phyloP scores from a whole-genome alignment of 2,113 vertebrate genomes.

The Bufo gargarizans region DNA sequence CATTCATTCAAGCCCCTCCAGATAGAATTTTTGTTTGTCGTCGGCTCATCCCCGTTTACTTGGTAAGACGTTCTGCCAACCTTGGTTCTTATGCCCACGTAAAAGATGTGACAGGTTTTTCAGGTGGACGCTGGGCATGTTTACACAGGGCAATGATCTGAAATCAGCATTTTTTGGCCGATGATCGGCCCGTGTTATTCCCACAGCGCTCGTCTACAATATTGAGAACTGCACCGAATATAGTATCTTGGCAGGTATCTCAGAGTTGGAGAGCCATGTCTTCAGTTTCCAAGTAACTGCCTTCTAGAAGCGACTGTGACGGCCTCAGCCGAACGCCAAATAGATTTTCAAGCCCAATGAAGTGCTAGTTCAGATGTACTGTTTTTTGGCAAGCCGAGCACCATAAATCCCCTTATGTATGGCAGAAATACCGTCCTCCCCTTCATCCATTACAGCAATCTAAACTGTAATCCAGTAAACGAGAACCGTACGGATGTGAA shows the following conservation, averaged over 20 bases:
- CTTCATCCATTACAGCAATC: slow-evolving; percentile 13
- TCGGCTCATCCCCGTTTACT: no score
- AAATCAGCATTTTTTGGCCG: no score
- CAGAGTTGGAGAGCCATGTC: not conserved
- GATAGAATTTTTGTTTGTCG: no score
- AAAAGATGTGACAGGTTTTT: no score
- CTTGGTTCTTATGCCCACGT: no score
- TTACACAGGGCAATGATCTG: no score
- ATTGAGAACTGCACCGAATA: not conserved
- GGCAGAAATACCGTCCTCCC: not conserved
- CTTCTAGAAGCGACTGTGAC: not conserved
- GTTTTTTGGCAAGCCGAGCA: not conserved
- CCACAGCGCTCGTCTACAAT: not conserved
- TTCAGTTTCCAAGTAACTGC: not conserved
- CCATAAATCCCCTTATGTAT: slow-evolving; percentile 19
- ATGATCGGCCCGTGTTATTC: no score
- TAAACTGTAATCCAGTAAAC: not conserved
- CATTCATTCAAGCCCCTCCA: no score
- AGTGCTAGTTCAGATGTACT: not conserved
- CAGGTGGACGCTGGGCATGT: no score
- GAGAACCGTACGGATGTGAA: not conserved
- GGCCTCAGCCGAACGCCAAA: not conserved
- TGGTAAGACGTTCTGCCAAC: no score
- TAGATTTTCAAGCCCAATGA: not conserved
- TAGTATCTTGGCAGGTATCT: not conserved